Base-by-base conservation (phyloP, 30 jellyfish, hydroid and myxozoan genomes). In the Aurelia coerulea region DNA sequence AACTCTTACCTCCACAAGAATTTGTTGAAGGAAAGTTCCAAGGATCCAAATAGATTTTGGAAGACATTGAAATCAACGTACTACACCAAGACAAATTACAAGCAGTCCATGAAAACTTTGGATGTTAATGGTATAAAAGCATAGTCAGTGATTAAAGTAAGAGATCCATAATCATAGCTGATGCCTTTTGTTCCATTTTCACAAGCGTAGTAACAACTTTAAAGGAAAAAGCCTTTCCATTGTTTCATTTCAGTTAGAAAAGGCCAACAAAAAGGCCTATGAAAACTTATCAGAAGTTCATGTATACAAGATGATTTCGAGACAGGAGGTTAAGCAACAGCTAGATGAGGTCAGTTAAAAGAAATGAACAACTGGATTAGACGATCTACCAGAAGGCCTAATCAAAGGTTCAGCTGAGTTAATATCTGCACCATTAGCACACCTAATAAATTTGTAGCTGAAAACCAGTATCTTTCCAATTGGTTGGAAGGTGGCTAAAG, bases 21-120 rank as follows among this genome's bases (percentile, higher is more conserved):
- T 29, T 10, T 59, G 39, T 0, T 84, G 80, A 41, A 84, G 46
- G 93, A 84, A 72, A 65, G 32, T 72, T 58, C 89, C 54, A 34
- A 73, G 62, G 86, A 23, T 23, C 29, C 41, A 10, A 81, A 68
- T 3, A 80, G 16, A 53, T 53, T 53, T 16, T 16, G 16, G 68
- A 46, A 14, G 50, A 35, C 87, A 23, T 66, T 66, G 6, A 34
- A 66, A 66, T 66, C 76, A 66, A 66, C 13, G 12, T 23, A 66
- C 51, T 66, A 5, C 76, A 66, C 68, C 68, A 58, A 58, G 14
- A 58, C 18, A 58, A 58, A 58, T 58, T 4, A 9, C 42, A 66
- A 34, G 76, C 11, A 66, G 76, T 23, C 76, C 5, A 15, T 66
- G 53, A 65, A 65, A 65, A 10, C 75, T 65, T 65, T 65, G 32